These are phyloP conservation scores for Diaphora mendica DNA, from an alignment of 2,888 invertebrate genomes.

Conservation along the genomic window DNA sequence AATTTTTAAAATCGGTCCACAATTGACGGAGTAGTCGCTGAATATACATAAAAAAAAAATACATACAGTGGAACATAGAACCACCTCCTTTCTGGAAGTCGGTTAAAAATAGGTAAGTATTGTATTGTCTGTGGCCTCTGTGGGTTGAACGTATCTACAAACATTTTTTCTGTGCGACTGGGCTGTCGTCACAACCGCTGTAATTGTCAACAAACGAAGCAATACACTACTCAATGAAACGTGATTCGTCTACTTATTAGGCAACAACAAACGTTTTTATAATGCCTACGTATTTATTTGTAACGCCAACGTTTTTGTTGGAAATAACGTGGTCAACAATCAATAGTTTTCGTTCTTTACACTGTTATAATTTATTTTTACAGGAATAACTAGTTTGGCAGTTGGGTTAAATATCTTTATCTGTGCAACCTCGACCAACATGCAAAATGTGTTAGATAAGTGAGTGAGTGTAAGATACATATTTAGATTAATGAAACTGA, in stretches of 20 bases:
- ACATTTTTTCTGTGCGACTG: constrained; percentile 43
- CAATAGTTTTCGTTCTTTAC: background rate
- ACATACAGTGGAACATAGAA: no score
- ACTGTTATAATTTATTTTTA: background rate
- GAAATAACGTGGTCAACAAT: background rate
- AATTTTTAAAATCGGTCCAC: no score
- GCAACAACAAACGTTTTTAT: constrained; percentile 56
- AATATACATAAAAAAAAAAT: no score
- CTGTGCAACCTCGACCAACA: no score
- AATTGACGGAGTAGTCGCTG: no score
- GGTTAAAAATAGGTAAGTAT: background rate
- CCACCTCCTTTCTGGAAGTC: no score
- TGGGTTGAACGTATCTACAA: constrained; percentile 38
- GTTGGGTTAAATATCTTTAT: no score
- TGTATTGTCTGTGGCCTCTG: background rate
- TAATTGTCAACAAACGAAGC: constrained; percentile 69
- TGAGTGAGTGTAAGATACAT: no score
- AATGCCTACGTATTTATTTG: constrained; percentile 41
- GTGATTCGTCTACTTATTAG: constrained; percentile 68
- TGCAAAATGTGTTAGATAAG: no score
- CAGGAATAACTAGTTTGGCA: no score
- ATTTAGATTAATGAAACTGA: no score
- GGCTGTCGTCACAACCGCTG: constrained; percentile 63
- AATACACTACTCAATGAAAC: constrained; percentile 60
- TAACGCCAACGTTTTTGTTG: constrained; percentile 21